Conservation (phyloP, 1,140 invertebrate genomes). For the Diabrotica undecimpunctata region DNA sequence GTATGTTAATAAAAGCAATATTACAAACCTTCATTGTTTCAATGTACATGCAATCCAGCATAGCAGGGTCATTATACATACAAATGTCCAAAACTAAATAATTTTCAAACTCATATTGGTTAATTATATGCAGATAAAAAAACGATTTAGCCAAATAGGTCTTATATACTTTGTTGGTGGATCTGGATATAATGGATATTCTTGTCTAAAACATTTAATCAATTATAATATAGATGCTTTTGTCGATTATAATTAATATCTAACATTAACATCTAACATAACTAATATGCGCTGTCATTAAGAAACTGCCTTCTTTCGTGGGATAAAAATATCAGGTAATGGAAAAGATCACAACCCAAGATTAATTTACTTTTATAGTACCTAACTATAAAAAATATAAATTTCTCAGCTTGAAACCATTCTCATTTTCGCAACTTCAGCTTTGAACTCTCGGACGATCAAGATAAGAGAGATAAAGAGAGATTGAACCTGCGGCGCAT, state of each 20-base stretch:
- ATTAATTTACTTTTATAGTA: too few species aligned
- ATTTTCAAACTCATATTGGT: slow-evolving; percentile 75
- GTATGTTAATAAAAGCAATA: neutral
- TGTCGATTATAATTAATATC: too few species aligned
- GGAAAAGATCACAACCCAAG: too few species aligned
- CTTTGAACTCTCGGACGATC: too few species aligned
- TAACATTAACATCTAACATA: slow-evolving; percentile 5
- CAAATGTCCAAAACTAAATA: slow-evolving; percentile 77
- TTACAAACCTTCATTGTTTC: slow-evolving; percentile 68
- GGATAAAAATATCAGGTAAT: too few species aligned
- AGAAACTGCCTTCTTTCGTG: too few species aligned
- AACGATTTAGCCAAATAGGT: slow-evolving; percentile 69
- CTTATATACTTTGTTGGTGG: slow-evolving; percentile 56
- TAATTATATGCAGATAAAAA: slow-evolving; percentile 87
- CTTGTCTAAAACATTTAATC: slow-evolving; percentile 59
- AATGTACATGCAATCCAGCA: slow-evolving; percentile 82
- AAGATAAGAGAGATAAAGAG: too few species aligned
- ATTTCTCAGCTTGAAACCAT: too few species aligned
- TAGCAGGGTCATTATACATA: slow-evolving; percentile 74
- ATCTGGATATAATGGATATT: slow-evolving; percentile 67
- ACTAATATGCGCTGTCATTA: neutral
- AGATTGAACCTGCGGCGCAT: too few species aligned
- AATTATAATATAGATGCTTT: too few species aligned
- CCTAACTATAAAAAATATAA: too few species aligned
- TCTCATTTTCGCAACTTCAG: too few species aligned